Evolutionary conservation across 1,140 invertebrate genomes (phyloP).

Genomic region (Zaprionus ghesquierei): DNA sequence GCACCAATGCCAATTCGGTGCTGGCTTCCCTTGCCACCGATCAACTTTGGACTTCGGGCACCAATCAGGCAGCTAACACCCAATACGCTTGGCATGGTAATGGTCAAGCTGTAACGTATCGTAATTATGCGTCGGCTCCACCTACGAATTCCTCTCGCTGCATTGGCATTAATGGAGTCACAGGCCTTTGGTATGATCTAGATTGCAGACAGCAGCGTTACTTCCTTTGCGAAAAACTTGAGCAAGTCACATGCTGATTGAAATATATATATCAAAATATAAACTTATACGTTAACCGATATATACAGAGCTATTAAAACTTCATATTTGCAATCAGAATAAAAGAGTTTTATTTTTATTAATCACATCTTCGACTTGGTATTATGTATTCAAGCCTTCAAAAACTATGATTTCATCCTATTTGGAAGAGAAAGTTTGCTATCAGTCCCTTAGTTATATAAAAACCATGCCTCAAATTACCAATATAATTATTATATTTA

Average conservation of each 20-base stretch:
- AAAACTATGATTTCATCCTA: no score
- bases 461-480: no score
- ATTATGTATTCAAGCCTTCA: no score
- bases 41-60: constrained; percentile 6
- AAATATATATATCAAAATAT: neutral
- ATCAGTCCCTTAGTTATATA: no score
- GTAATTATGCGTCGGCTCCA: neutral
- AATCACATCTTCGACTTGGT: no score
- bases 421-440: no score
- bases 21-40: neutral
- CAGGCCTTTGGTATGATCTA: neutral
- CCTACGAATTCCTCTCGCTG: neutral
- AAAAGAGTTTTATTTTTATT: neutral
- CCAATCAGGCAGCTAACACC: neutral
- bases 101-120: neutral
- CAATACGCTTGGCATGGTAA: constrained; percentile 5
- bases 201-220: constrained; percentile 11
- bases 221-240: constrained; percentile 19
- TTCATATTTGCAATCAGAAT: constrained; percentile 24
- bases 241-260: neutral
- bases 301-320: constrained; percentile 5
- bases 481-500: no score
- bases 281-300: neutral
- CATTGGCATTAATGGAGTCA: neutral
- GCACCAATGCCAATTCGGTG: neutral